A percentile compares a stretch with the other conserved stretches of the same genome.
Evolutionary conservation across 2,888 invertebrate genomes (phyloP).

Genomic region (Holacanthella duospinosa): DNA sequence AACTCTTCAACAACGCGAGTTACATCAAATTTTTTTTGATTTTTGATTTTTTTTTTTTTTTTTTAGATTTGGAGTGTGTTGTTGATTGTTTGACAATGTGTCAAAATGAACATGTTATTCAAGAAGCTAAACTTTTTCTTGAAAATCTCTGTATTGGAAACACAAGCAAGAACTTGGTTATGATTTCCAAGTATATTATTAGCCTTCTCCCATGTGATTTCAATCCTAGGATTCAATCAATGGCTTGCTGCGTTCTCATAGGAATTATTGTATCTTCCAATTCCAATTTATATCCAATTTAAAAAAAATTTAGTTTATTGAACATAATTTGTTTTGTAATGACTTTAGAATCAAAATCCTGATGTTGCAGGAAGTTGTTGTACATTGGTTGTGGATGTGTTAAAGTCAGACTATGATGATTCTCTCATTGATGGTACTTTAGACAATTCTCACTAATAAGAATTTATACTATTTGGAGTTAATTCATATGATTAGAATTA

Average conservation of each 20-base stretch:
- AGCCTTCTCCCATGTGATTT: slow-evolving; percentile 33
- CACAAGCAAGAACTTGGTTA: slow-evolving; percentile 18
- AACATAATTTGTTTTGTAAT: no score
- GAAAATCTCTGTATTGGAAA: slow-evolving; percentile 26
- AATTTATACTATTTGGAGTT: not conserved
- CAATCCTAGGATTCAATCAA: slow-evolving; percentile 29
- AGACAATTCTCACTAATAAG: not conserved
- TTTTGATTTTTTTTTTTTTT: not conserved
- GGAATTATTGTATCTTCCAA: slow-evolving; percentile 23
- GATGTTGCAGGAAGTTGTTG: slow-evolving; percentile 22
- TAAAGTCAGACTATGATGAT: slow-evolving; percentile 27
- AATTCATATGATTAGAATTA: not conserved
- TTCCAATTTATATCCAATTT: not conserved
- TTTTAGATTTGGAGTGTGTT: slow-evolving; percentile 26
- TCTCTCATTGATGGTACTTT: slow-evolving; percentile 27
- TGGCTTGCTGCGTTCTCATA: slow-evolving; percentile 30
- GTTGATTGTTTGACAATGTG: slow-evolving; percentile 35
- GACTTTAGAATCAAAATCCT: slow-evolving; percentile 22
- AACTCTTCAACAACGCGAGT: not conserved
- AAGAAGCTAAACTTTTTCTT: slow-evolving; percentile 23
- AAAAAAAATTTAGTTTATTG: not conserved
- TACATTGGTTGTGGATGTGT: slow-evolving; percentile 25
- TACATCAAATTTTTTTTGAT: not conserved
- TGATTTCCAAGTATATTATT: slow-evolving; percentile 25
- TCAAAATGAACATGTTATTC: slow-evolving; percentile 22